Percentiles rank a stretch among this genome's conserved stretches.
Conservation (phyloP, 2,797 vertebrate species). For the Channa striata region DNA sequence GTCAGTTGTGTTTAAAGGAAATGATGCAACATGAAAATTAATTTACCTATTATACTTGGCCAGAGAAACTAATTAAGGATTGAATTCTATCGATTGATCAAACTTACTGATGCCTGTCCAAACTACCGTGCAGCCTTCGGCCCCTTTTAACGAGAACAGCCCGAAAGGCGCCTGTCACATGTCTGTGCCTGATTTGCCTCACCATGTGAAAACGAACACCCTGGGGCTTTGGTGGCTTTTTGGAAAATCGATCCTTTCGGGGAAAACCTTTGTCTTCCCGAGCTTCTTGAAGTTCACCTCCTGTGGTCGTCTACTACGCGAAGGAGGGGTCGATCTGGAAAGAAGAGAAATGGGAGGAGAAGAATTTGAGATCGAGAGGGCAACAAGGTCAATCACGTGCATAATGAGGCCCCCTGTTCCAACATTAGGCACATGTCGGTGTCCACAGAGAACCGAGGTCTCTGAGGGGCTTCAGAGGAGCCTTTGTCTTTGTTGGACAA, state of each 20-base stretch:
- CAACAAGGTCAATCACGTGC: conserved; percentile 32
- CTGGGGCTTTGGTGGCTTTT: conserved; percentile 12
- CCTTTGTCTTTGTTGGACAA: neutral
- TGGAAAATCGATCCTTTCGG: conserved; percentile 47
- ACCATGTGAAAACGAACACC: conserved; percentile 19
- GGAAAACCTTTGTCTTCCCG: conserved; percentile 49
- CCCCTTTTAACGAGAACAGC: neutral
- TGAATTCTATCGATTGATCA: conserved; percentile 1
- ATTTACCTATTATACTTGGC: neutral
- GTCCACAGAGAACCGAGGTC: conserved; percentile 5
- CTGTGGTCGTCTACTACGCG: conserved; percentile 17
- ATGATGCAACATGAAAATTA: too few species aligned
- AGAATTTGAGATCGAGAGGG: conserved; percentile 9
- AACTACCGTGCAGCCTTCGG: neutral
- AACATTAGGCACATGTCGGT: conserved; percentile 21
- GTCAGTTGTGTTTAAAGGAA: too few species aligned
- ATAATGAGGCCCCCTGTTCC: conserved; percentile 5
- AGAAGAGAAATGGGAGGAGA: neutral
- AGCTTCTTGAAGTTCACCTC: conserved; percentile 50
- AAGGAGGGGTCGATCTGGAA: neutral
- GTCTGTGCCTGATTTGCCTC: conserved; percentile 46
- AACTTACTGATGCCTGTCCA: neutral
- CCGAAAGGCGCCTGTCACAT: conserved; percentile 3
- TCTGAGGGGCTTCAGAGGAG: neutral
- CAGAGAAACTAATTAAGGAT: neutral